Percentiles rank a stretch among this genome's conserved stretches.
These are phyloP conservation scores for Taenaris catops DNA, from an alignment of 2,888 invertebrate species.

Conservation along the genomic window DNA sequence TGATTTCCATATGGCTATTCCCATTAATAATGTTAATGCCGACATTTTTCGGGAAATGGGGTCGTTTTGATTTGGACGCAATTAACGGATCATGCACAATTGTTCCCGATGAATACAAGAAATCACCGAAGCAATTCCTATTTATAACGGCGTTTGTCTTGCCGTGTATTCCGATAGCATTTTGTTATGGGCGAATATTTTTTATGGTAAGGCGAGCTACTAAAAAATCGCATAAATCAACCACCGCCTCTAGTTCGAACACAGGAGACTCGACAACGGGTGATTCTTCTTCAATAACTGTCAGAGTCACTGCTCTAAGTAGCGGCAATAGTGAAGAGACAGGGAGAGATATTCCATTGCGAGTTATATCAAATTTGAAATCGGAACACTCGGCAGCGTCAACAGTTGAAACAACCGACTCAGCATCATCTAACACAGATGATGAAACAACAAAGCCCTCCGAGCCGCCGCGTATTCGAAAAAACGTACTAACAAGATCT, in stretches of 20 bases:
- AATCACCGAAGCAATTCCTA: slow-evolving; percentile 87
- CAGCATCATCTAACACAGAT: slow-evolving; percentile 7
- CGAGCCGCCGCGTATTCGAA: slow-evolving; percentile 33
- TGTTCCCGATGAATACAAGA: slow-evolving; percentile 81
- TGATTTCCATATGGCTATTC: slow-evolving; percentile 84
- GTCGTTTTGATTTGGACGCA: slow-evolving; percentile 87
- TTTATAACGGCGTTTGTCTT: slow-evolving; percentile 91
- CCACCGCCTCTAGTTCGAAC: slow-evolving; percentile 23
- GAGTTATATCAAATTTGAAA: slow-evolving; percentile 1
- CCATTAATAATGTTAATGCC: slow-evolving; percentile 85
- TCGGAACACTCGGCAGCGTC: slow-evolving; percentile 15
- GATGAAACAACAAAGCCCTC: slow-evolving; percentile 10
- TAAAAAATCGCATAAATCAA: slow-evolving; percentile 69
- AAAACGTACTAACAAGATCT: slow-evolving; percentile 48
- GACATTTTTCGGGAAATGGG: slow-evolving; percentile 88
- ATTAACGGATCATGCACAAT: slow-evolving; percentile 90
- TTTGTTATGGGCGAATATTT: slow-evolving; percentile 91
- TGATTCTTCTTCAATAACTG: slow-evolving; percentile 24
- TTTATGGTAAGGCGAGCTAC: slow-evolving; percentile 87
- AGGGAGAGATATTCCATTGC: slow-evolving; percentile 1
- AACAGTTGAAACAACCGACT: slow-evolving; percentile 20
- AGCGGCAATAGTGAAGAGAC: slow-evolving; percentile 15
- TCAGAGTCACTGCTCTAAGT: slow-evolving; percentile 10
- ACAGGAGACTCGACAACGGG: slow-evolving; percentile 25
- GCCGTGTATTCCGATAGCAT: slow-evolving; percentile 90